Evolutionary conservation across 2,797 vertebrate genomes (phyloP).

Genomic region (Tragopan temminckii): DNA sequence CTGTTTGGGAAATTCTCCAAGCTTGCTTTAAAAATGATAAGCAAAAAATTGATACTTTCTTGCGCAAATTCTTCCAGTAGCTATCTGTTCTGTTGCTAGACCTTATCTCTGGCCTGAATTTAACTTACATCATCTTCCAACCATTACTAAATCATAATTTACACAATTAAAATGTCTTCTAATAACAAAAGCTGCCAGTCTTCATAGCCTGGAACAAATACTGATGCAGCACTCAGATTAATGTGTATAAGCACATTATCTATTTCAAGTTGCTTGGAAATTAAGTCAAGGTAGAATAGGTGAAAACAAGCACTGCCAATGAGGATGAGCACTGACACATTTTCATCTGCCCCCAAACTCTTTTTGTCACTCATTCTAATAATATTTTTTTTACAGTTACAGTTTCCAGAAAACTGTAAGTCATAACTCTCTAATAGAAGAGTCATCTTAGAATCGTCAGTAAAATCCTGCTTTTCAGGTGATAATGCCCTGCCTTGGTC

Average conservation of each 20-base stretch:
- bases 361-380: background rate
- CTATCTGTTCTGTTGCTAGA: background rate
- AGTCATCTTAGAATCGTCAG: background rate
- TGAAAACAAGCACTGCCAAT: background rate
- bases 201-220: constrained; percentile 18
- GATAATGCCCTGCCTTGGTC: background rate
- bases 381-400: background rate
- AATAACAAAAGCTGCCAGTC: background rate
- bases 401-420: background rate
- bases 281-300: constrained; percentile 16
- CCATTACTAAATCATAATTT: background rate
- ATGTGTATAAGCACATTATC: constrained; percentile 18
- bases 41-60: constrained; percentile 11
- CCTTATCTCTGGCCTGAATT: background rate
- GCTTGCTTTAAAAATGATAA: constrained; percentile 7
- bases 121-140: constrained; percentile 7
- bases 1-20: constrained; percentile 12
- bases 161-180: background rate
- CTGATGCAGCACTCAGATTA: constrained; percentile 3
- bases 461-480: background rate
- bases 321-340: constrained; percentile 2
- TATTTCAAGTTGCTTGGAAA: constrained; percentile 39
- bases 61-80: background rate
- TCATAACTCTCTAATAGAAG: background rate
- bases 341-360: constrained; percentile 16